Evolutionary conservation across 2,888 invertebrate species (phyloP).

Genomic region (Himalopsyche japonica): DNA sequence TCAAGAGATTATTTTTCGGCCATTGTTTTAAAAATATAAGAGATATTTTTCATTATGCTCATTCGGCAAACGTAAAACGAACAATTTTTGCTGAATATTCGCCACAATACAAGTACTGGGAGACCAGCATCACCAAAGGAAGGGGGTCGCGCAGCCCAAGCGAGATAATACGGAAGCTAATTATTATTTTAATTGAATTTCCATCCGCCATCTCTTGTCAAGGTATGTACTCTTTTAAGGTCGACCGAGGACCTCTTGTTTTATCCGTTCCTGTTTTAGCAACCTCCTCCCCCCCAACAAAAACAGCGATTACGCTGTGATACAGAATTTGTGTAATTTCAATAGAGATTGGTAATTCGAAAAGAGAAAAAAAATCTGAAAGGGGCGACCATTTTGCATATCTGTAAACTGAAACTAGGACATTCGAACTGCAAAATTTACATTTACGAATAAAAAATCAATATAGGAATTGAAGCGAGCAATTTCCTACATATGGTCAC

Average conservation of each 20-base stretch:
- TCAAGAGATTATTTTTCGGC: background rate
- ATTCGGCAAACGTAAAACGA: background rate
- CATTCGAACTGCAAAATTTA: too few species aligned
- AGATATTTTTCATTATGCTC: background rate
- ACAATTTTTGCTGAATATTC: background rate
- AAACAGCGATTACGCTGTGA: background rate
- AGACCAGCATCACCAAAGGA: background rate
- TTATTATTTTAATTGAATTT: conserved; percentile 41
- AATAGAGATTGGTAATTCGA: background rate
- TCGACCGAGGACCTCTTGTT: background rate
- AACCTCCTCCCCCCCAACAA: background rate
- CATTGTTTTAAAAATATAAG: background rate
- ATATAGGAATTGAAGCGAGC: too few species aligned
- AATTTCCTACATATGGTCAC: too few species aligned
- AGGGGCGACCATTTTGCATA: too few species aligned
- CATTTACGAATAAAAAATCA: too few species aligned
- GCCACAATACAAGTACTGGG: background rate
- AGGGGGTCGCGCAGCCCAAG: conserved; percentile 19
- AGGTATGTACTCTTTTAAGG: background rate
- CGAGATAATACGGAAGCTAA: conserved; percentile 38
- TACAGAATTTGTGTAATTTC: background rate
- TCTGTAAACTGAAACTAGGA: too few species aligned
- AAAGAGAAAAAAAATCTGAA: too few species aligned
- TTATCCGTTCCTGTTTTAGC: background rate
- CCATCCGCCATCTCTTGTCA: conserved; percentile 24